Evolutionary conservation across 2,113 vertebrate species (phyloP).

Genomic region (Sylvilagus bachmani): DNA sequence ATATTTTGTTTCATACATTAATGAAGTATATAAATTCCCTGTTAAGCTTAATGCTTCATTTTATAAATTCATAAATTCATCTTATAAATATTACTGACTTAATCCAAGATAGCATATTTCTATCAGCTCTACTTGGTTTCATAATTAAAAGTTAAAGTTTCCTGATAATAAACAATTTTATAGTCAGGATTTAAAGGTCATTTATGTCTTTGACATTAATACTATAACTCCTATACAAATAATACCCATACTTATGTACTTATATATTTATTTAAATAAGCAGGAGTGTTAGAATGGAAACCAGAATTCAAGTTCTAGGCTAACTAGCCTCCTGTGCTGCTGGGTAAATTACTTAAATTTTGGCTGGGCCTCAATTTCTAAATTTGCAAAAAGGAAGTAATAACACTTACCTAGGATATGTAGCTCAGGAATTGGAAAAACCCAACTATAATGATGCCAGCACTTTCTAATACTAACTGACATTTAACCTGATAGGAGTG

Average conservation of each 20-base stretch:
- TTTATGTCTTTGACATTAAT: background rate
- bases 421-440: slow-evolving; percentile 31
- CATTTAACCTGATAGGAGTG: background rate
- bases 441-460: slow-evolving; percentile 33
- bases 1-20: slow-evolving; percentile 50
- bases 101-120: slow-evolving; percentile 49
- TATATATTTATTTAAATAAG: slow-evolving; percentile 8
- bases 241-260: slow-evolving; percentile 44
- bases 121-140: background rate
- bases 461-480: background rate
- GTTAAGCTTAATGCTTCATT: slow-evolving; percentile 39
- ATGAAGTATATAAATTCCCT: background rate
- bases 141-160: slow-evolving; percentile 36
- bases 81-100: slow-evolving; percentile 34
- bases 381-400: slow-evolving; percentile 33
- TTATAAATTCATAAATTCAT: too few relatives aligned
- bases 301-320: background rate
- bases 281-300: slow-evolving; percentile 3
- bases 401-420: background rate
- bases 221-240: slow-evolving; percentile 34
- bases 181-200: slow-evolving; percentile 8
- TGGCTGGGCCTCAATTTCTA: slow-evolving; percentile 3
- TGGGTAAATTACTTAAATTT: slow-evolving; percentile 52
- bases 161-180: background rate
- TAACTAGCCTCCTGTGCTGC: background rate